Evolutionary conservation across 2,888 invertebrate genomes (phyloP), one percentile per base, ranked within the genome.

Genomic region (Deilephila porcellus): DNA sequence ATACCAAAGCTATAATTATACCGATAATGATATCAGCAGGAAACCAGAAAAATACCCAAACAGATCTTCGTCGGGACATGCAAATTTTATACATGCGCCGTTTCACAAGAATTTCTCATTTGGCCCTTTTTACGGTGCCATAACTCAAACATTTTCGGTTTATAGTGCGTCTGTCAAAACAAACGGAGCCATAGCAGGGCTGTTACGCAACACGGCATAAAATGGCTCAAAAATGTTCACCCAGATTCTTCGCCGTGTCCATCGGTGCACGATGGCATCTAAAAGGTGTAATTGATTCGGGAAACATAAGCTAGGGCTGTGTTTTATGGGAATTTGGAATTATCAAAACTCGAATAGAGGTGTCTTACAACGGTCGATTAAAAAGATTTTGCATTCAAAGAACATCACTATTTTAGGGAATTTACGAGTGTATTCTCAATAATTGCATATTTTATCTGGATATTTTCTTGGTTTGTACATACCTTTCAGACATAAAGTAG

Each of bases 91-190:
- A 17, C 53, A 53, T 53, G 72, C 60, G 77, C 73, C 76, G 79
- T 85, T 86, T 85, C 83, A 80, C 77, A 80, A 81, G 81, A 81
- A 80, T 74, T 74, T 73, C 77, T 74, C 72, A 80, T 80, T 84
- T 77, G 80, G 77, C 81, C 84, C 84, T 85, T 87, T 67, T 86
- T 85, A 87, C 82, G 77, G 79, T 79, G 81, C 80, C 82, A 85
- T 88, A 90, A 90, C 83, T 88, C 83, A 86, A 86, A 86, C 84
- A 80, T 86, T 86, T 84, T 82, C 73, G 82, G 81, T 91, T 90
- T 88, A 90, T 88, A 80, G 88, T 82, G 83, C 89, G 87, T 91
- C 91, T 91, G 92, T 90, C 89, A 91, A 88, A 89, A 91, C 90
- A 91, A 82, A 82, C 82, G 72, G 63, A 67, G 56, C 81, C 79